Evolutionary conservation across 2,888 invertebrate genomes (phyloP), one percentile per base, ranked within the genome.

Genomic region (Teleiodes luculella): DNA sequence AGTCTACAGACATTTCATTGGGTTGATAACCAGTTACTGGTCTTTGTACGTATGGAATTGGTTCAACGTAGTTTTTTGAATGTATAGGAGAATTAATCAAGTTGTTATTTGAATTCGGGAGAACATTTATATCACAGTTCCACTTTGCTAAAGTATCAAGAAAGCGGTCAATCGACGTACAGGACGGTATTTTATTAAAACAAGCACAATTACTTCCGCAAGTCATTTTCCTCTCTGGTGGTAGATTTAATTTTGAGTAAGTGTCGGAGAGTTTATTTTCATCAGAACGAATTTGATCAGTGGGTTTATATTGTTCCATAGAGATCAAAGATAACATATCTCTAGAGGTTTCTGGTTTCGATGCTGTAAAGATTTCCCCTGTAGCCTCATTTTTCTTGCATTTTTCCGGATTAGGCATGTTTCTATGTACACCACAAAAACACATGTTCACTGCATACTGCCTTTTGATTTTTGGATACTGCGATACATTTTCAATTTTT

Each of bases 181-280:
- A 80, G 45, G 88, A 88, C 33, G 87, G 87, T 4, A 68, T 55
- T 69, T 80, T 85, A 63, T 80, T 72, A 58, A 87, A 83, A 72
- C 88, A 87, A 55, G 62, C 63, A 60, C 77, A 76, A 31, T 76
- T 63, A 47, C 64, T 76, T 36, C 60, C 60, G 59, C 82, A 85
- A 13, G 46, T 30, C 18, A 53, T 31, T n/a, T 66, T 54, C 16
- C 10, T 28, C 24, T 13, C 13, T 36, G 16, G 14, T 18, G 31
- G 16, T 14, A 16, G 16, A 37, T 28, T 8, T 37, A 39, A 20
- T 10, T 11, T 10, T 20, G 36, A 13, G 7, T 14, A 4, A 2
- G 6, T 13, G 0, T 36, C 14, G 39, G 7, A 14, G 8, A 31
- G 50, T 64, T 30, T 54, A 59, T 18, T 57, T 46, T 50, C 64